Evolutionary conservation across 1,140 invertebrate genomes (phyloP).

Genomic region (Drosophila azteca): DNA sequence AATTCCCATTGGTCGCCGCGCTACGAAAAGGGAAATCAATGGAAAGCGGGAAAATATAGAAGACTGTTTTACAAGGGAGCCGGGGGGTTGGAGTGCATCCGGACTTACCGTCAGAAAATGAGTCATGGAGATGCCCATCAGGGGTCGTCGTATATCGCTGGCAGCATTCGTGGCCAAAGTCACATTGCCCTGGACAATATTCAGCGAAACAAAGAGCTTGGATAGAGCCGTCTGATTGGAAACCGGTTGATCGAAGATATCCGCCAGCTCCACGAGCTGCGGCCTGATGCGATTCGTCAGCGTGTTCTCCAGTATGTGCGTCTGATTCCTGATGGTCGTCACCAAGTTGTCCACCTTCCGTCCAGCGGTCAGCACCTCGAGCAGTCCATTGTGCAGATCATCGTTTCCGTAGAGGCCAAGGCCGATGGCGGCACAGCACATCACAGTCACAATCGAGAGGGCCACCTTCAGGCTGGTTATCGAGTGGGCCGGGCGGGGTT

Average conservation of each 20-base stretch:
- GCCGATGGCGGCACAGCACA: conserved; percentile 91
- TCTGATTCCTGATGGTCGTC: conserved; percentile 90
- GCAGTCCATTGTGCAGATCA: conserved; percentile 94
- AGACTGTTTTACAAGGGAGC: neutral
- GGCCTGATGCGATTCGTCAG: conserved; percentile 88
- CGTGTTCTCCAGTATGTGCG: conserved; percentile 86
- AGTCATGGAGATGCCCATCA: conserved; percentile 88
- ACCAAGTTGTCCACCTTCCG: conserved; percentile 90
- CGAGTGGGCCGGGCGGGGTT: conserved; percentile 92
- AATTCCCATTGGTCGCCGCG: conserved; percentile 86
- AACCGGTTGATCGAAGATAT: conserved; percentile 90
- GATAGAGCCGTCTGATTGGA: conserved; percentile 90
- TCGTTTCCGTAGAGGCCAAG: conserved; percentile 90
- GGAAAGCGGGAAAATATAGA: neutral
- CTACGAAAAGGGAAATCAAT: conserved; percentile 39
- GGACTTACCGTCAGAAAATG: conserved; percentile 85
- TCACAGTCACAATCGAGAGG: conserved; percentile 92
- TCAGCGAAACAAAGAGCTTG: conserved; percentile 87
- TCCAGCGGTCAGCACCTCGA: conserved; percentile 91
- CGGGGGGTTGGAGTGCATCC: too few relatives aligned
- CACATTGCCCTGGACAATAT: conserved; percentile 88
- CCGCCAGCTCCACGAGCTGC: conserved; percentile 88
- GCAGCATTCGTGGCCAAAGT: conserved; percentile 88
- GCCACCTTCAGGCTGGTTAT: conserved; percentile 93
- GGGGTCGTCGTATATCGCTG: conserved; percentile 89